A percentile compares a stretch with the other conserved stretches of the same genome.
These are phyloP conservation scores for Zophobas morio DNA, from an alignment of 1,140 invertebrate species.

Conservation along the genomic window DNA sequence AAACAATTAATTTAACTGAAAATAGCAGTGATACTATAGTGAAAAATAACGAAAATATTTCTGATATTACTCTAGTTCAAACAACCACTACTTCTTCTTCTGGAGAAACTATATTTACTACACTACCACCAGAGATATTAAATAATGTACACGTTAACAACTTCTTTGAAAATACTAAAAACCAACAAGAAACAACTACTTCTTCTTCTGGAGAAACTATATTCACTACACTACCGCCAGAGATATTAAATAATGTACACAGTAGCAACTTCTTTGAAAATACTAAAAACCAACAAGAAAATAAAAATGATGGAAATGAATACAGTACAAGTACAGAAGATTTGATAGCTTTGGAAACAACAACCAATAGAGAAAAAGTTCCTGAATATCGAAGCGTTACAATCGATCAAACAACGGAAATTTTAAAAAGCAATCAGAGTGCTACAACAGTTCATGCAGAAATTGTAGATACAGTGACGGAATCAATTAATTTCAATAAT, in stretches of 20 bases:
- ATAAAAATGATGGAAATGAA: background rate
- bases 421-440: slow-evolving; percentile 7
- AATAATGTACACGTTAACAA: slow-evolving; percentile 65
- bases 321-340: slow-evolving; percentile 62
- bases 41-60: too few relatives aligned
- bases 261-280: slow-evolving; percentile 62
- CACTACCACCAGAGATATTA: slow-evolving; percentile 59
- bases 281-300: slow-evolving; percentile 11
- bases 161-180: slow-evolving; percentile 49
- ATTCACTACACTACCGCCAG: slow-evolving; percentile 54
- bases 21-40: too few relatives aligned
- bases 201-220: slow-evolving; percentile 45
- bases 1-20: too few relatives aligned
- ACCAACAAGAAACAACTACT: slow-evolving; percentile 48
- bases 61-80: background rate
- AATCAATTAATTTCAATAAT: slow-evolving; percentile 48
- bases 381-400: slow-evolving; percentile 11
- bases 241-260: slow-evolving; percentile 64
- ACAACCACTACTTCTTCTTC: slow-evolving; percentile 51
- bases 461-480: slow-evolving; percentile 57
- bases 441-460: slow-evolving; percentile 51
- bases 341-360: slow-evolving; percentile 64
- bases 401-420: slow-evolving; percentile 5
- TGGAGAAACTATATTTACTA: slow-evolving; percentile 47
- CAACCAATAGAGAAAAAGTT: slow-evolving; percentile 58